Evolutionary conservation across 1,140 invertebrate species (phyloP), one percentile per base, ranked within the genome.

Genomic region (Habropoda laboriosa): DNA sequence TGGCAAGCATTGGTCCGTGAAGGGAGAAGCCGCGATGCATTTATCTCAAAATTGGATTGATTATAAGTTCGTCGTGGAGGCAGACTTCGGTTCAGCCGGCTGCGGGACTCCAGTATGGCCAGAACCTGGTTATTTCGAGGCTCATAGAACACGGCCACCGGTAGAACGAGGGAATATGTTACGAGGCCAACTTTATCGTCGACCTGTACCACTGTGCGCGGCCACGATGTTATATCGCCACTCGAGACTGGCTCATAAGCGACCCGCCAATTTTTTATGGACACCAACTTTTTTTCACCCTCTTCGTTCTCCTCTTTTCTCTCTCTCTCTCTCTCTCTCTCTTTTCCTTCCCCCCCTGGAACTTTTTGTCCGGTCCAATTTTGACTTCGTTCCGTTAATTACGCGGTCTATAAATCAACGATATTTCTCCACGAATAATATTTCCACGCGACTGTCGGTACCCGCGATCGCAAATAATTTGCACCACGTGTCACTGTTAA

Each of bases 11-110:
- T 27, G 66, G 75, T 27, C 66, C 67, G 67, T 71, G 67, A 78
- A 78, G 51, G 18, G 55, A 27, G 53, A 71, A 49, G 30, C 75
- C 67, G 45, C 66, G 55, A 71, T 71, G 66, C 75, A 78, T 78
- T 78, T 78, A 78, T 78, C 75, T 71, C 66, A 78, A 78, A 78
- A 71, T 78, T 78, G 75, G 75, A 78, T 78, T 78, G 75, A 78
- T 78, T 78, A 71, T 78, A 78, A 78, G 75, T 78, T 78, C 12
- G 66, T 70, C 66, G 75, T 71, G 32, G 45, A 30, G 35, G 24
- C 32, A 47, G 45, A 32, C 53, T 60, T 70, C 75, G 53, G 75
- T 78, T 78, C 67, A 57, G 55, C 61, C 55, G 57, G n/a, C 42
- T 53, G 12, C 66, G 61, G 55, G 30, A 71, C 45, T 60, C 75